A percentile compares a stretch with the other conserved stretches of the same genome.
Conservation (phyloP, 2,113 vertebrate species). For the Saimiri boliviensis region DNA sequence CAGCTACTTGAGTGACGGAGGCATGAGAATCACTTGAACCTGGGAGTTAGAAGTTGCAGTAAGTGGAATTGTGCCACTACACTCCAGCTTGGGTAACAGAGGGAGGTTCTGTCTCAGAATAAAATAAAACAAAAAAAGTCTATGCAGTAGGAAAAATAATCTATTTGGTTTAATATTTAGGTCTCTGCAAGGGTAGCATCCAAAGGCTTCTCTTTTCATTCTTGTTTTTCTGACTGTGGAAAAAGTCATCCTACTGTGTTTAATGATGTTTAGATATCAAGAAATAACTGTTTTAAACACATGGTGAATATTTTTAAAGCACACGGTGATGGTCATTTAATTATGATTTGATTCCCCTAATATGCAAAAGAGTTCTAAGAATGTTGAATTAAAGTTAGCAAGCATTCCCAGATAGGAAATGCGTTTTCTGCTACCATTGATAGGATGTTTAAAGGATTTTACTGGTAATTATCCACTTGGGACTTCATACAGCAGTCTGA, state of each 20-base stretch:
- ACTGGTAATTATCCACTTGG: background rate
- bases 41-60: too few species aligned
- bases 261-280: background rate
- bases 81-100: too few species aligned
- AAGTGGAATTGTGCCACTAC: too few species aligned
- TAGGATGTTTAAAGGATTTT: background rate
- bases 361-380: background rate
- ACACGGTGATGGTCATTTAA: background rate
- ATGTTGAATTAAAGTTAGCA: background rate
- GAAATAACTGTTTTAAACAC: background rate
- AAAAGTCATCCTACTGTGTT: background rate
- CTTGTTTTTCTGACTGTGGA: background rate
- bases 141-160: background rate
- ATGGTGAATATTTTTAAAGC: background rate
- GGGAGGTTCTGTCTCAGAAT: too few species aligned
- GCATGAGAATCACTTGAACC: too few species aligned
- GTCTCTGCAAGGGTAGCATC: background rate
- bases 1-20: too few species aligned
- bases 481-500: background rate
- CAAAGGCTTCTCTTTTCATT: background rate
- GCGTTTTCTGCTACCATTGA: background rate
- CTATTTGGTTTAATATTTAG: background rate
- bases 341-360: background rate
- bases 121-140: background rate
- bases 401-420: background rate